phyloP scores from a whole-genome alignment of 2,797 vertebrate species.

The Craterocephalus amniculus region DNA sequence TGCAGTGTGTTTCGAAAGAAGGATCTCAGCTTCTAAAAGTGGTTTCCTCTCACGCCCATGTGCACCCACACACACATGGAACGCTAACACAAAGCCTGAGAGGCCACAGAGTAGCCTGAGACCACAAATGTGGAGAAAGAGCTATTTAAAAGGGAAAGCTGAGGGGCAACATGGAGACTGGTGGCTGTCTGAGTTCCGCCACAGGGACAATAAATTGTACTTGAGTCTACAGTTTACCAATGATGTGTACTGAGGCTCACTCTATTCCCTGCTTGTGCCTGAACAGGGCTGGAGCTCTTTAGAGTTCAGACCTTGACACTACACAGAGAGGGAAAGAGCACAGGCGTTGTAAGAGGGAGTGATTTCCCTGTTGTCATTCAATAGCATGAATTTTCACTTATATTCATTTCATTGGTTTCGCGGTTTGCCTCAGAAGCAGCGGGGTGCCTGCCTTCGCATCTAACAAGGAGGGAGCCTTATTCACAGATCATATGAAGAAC shows the following conservation, averaged over 20 bases:
- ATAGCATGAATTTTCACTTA: slow-evolving; percentile 59
- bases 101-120: slow-evolving; percentile 37
- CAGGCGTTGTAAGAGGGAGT: slow-evolving; percentile 26
- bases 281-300: slow-evolving; percentile 53
- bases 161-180: slow-evolving; percentile 36
- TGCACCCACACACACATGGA: slow-evolving; percentile 41
- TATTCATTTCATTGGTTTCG: slow-evolving; percentile 64
- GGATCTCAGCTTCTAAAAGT: slow-evolving; percentile 46
- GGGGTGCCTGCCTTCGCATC: slow-evolving; percentile 38
- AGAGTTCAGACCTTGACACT: slow-evolving; percentile 31
- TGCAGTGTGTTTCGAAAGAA: slow-evolving; percentile 24
- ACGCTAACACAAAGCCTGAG: slow-evolving; percentile 42
- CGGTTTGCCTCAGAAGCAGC: slow-evolving; percentile 32
- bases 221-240: slow-evolving; percentile 65
- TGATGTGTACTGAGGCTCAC: slow-evolving; percentile 55
- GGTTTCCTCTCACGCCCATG: slow-evolving; percentile 38
- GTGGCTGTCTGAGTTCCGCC: slow-evolving; percentile 40
- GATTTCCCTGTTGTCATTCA: slow-evolving; percentile 54
- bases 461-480: slow-evolving; percentile 33
- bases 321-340: slow-evolving; percentile 5
- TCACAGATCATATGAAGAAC: slow-evolving; percentile 44
- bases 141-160: slow-evolving; percentile 29
- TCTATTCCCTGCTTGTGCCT: slow-evolving; percentile 53
- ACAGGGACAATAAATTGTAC: slow-evolving; percentile 71
- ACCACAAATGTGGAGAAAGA: slow-evolving; percentile 28